Evolutionary conservation across 2,113 vertebrate genomes (phyloP).

Genomic region (Crotalus tigris): DNA sequence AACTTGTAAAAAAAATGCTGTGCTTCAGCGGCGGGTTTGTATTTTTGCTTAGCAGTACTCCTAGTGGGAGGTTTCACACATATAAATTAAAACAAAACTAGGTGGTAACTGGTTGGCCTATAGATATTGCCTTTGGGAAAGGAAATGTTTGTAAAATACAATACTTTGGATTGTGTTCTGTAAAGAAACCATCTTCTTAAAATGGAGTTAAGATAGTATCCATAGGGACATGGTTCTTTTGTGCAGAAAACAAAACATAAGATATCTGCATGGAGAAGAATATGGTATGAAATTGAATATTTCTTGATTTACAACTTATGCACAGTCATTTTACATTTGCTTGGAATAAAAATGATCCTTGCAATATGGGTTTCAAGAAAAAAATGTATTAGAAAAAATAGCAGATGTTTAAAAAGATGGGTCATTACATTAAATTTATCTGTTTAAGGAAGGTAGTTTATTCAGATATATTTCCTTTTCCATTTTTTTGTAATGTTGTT

Average conservation of each 20-base stretch:
- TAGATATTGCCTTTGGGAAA: neutral
- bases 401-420: neutral
- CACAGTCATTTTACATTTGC: neutral
- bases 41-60: neutral
- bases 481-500: neutral
- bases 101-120: neutral
- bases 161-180: neutral
- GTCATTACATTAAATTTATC: neutral
- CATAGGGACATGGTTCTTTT: neutral
- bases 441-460: neutral
- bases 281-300: neutral
- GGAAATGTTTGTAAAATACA: neutral
- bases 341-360: neutral
- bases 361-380: neutral
- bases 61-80: neutral
- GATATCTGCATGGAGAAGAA: neutral
- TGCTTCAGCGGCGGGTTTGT: neutral
- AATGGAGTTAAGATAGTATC: neutral
- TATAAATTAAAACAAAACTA: neutral
- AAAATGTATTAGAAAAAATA: neutral
- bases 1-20: neutral
- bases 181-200: neutral
- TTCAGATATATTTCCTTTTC: neutral
- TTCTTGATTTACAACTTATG: fast-evolving
- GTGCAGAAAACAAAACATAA: neutral